Evolutionary conservation across 1,140 invertebrate genomes (phyloP).

Genomic region (Drosophila kanapiae): DNA sequence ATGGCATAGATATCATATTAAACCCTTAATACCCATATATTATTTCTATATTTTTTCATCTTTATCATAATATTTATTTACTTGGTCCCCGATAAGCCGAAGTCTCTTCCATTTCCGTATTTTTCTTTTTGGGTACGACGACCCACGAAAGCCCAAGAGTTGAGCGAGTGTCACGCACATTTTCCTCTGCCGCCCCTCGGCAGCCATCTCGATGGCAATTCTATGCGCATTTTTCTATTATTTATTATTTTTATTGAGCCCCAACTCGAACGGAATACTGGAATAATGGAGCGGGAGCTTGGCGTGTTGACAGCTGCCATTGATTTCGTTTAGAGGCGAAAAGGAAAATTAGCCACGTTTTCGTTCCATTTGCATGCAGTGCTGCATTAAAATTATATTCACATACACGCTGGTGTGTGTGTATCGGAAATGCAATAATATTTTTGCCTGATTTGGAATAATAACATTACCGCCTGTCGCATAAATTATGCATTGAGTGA

Average conservation of each 20-base stretch:
- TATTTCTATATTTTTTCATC: constrained; percentile 13
- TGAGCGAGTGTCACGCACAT: constrained; percentile 73
- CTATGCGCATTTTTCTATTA: constrained; percentile 82
- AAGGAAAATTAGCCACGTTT: constrained; percentile 73
- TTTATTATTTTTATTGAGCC: constrained; percentile 73
- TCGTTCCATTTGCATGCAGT: constrained; percentile 65
- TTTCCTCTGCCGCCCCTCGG: constrained; percentile 1
- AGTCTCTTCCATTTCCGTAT: neutral
- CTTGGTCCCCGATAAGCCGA: neutral
- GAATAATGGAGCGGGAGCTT: constrained; percentile 4
- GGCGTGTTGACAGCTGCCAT: constrained; percentile 70
- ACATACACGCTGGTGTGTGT: constrained; percentile 1
- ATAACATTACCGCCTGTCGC: constrained; percentile 49
- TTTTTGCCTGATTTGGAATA: constrained; percentile 48
- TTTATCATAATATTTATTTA: constrained; percentile 4
- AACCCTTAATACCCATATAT: neutral
- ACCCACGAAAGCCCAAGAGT: constrained; percentile 47
- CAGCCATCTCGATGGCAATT: constrained; percentile 38
- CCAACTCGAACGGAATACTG: neutral
- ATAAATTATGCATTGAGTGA: constrained; percentile 43
- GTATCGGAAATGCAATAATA: constrained; percentile 43
- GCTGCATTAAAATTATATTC: constrained; percentile 68
- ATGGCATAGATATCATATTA: neutral
- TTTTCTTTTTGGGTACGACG: neutral
- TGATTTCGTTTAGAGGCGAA: constrained; percentile 57